Evolutionary conservation across 1,140 invertebrate genomes (phyloP).

Genomic region (Polyergus mexicanus): DNA sequence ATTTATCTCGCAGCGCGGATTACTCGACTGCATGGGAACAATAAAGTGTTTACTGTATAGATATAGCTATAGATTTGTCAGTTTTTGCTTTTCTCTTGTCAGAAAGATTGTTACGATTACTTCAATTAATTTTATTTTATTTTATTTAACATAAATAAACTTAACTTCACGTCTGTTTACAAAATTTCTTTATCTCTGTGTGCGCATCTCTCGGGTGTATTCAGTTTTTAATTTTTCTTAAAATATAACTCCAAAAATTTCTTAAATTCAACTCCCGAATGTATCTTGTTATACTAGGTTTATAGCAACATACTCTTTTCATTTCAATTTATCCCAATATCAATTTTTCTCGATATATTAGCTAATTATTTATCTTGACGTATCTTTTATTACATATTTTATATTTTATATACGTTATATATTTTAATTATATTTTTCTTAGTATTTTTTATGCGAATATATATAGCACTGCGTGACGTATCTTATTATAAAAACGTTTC

Average conservation of each 20-base stretch:
- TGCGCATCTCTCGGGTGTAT: too few relatives aligned
- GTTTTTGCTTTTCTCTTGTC: background rate
- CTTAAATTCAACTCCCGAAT: background rate
- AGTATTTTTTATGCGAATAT: background rate
- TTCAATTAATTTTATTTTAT: background rate
- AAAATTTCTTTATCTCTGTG: background rate
- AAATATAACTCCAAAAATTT: background rate
- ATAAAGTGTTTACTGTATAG: background rate
- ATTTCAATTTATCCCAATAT: background rate
- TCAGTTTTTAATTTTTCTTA: background rate
- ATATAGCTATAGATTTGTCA: background rate
- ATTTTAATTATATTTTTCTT: too few relatives aligned
- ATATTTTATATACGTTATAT: background rate
- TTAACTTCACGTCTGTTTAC: background rate
- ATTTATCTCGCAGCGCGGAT: background rate
- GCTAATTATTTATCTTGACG: background rate
- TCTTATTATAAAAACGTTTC: constrained; percentile 8
- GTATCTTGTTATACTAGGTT: background rate
- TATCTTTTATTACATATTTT: background rate
- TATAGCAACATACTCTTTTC: background rate
- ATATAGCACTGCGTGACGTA: background rate
- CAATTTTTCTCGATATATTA: constrained; percentile 9
- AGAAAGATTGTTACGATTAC: background rate
- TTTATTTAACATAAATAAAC: background rate
- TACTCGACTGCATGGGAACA: background rate